Conservation (phyloP, 2,888 invertebrate species). For the Rhagium mordax region DNA sequence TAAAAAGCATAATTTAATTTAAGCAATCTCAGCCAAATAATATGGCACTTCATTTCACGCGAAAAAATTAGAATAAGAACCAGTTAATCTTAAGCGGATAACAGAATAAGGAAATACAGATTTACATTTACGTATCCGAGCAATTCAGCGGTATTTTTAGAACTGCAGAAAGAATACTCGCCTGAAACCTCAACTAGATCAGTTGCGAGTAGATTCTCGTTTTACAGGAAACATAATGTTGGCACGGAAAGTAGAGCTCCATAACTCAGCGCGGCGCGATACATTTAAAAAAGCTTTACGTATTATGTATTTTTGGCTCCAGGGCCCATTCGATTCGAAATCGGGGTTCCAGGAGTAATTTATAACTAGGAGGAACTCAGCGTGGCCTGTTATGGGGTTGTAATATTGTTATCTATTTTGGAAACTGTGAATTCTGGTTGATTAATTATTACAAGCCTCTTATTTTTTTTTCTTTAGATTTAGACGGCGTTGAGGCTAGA, state of each 20-base stretch:
- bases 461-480: too few species aligned
- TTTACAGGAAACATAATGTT: constrained; percentile 2
- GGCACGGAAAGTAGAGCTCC: not conserved
- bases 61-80: not conserved
- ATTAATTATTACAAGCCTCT: too few species aligned
- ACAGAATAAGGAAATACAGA: not conserved
- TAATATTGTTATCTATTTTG: not conserved
- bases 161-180: not conserved
- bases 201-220: not conserved
- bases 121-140: constrained; percentile 1
- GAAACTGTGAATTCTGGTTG: too few species aligned
- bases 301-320: not conserved
- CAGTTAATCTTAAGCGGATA: not conserved
- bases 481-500: too few species aligned
- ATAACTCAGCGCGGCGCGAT: not conserved
- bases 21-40: not conserved
- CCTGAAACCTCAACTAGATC: not conserved
- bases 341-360: not conserved
- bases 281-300: not conserved
- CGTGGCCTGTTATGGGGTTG: not conserved
- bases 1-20: not conserved
- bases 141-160: constrained; percentile 5
- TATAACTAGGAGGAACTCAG: not conserved
- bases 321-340: not conserved
- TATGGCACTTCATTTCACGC: not conserved